Conservation (phyloP, 2,797 vertebrate genomes). For the Lepilemur ruficaudatus region DNA sequence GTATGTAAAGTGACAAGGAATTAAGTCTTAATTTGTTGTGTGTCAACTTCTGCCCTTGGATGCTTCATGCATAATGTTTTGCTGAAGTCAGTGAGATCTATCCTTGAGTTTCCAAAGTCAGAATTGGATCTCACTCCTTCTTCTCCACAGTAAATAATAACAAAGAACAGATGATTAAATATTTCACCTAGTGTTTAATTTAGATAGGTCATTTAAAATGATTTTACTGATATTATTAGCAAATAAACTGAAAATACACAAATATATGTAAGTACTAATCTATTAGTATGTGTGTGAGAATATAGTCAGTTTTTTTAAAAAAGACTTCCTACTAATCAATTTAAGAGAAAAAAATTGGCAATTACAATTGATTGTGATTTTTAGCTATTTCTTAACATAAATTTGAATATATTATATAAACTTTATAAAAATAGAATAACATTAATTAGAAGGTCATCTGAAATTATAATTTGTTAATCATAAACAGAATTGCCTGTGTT, state of each 20-base stretch:
- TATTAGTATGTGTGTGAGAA: background rate
- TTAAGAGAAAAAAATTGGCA: background rate
- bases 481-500: background rate
- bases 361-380: background rate
- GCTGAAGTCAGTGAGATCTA: background rate
- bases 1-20: background rate
- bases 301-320: background rate
- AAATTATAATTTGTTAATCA: background rate
- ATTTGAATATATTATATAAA: background rate
- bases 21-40: background rate
- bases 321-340: background rate
- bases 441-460: background rate
- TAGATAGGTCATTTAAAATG: background rate
- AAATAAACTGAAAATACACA: background rate
- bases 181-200: background rate
- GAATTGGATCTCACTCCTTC: background rate
- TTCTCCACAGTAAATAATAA: background rate
- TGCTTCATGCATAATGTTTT: background rate
- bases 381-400: background rate
- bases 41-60: background rate
- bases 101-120: background rate
- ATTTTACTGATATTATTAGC: background rate
- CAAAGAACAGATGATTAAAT: background rate
- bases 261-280: background rate
- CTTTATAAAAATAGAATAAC: background rate